Conservation (phyloP, 2,797 vertebrate genomes). For the Enteromius treurensis region DNA sequence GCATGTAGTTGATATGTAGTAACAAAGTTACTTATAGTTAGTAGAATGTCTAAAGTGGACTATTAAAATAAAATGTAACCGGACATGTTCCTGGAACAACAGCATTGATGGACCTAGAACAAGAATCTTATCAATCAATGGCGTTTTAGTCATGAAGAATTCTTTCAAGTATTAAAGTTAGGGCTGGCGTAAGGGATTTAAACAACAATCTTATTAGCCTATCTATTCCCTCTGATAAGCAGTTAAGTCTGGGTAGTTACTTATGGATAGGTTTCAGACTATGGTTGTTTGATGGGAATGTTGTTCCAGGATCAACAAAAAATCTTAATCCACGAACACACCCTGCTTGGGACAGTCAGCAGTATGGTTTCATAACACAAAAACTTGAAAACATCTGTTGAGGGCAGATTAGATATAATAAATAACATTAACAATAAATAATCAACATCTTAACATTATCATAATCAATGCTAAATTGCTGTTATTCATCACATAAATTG, state of each 20-base stretch:
- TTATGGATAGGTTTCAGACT: slow-evolving; percentile 3
- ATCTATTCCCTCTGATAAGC: neutral
- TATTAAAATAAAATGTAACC: too few species aligned
- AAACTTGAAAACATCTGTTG: neutral
- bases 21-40: too few species aligned
- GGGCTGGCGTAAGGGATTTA: neutral
- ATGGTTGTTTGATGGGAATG: slow-evolving; percentile 15
- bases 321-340: neutral
- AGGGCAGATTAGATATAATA: neutral
- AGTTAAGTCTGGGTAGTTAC: neutral
- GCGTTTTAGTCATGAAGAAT: neutral
- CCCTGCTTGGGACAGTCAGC: neutral
- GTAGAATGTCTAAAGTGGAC: too few species aligned
- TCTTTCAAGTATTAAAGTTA: neutral
- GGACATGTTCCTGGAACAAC: neutral
- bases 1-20: too few species aligned
- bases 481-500: neutral
- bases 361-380: slow-evolving; percentile 10
- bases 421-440: neutral
- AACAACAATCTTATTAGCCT: neutral
- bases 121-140: slow-evolving; percentile 2
- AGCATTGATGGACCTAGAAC: neutral
- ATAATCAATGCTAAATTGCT: neutral
- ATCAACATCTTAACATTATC: neutral
- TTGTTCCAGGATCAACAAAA: slow-evolving; percentile 2